Evolutionary conservation across 2,797 vertebrate species (phyloP).

Genomic region (Micropoecilia bifurca): DNA sequence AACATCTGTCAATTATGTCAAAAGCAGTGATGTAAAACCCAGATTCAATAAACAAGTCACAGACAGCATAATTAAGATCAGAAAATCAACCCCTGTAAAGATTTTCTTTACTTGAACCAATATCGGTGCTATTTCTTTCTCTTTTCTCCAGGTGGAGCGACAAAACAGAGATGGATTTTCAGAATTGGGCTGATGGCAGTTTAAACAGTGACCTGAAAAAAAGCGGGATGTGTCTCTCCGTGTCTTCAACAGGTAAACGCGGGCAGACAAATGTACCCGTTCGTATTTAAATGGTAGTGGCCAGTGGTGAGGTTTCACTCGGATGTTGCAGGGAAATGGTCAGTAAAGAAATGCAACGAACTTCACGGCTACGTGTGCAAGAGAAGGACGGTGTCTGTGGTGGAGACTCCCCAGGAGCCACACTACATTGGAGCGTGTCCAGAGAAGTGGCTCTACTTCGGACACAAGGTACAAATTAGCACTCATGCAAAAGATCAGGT

Average conservation of each 20-base stretch:
- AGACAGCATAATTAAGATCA: neutral
- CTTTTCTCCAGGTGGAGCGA: constrained; percentile 87
- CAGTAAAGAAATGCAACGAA: constrained; percentile 78
- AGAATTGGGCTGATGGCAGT: constrained; percentile 85
- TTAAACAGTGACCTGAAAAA: constrained; percentile 36
- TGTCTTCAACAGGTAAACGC: constrained; percentile 87
- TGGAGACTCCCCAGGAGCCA: constrained; percentile 82
- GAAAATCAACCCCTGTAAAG: neutral
- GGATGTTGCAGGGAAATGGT: constrained; percentile 86
- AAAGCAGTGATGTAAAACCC: neutral
- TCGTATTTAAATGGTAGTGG: neutral
- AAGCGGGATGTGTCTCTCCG: constrained; percentile 82
- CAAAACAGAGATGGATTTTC: constrained; percentile 83
- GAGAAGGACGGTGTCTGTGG: constrained; percentile 81
- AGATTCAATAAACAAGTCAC: neutral
- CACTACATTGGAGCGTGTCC: constrained; percentile 88
- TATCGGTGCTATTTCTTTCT: neutral
- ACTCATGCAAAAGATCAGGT: neutral
- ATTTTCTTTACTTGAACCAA: neutral
- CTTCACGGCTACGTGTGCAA: constrained; percentile 89
- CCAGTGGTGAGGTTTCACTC: neutral
- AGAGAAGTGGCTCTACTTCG: constrained; percentile 91
- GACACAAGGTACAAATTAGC: constrained; percentile 85
- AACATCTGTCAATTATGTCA: neutral
- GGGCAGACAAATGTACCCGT: neutral